Evolutionary conservation across 2,797 vertebrate genomes (phyloP).

Genomic region (Gymnocypris eckloni): DNA sequence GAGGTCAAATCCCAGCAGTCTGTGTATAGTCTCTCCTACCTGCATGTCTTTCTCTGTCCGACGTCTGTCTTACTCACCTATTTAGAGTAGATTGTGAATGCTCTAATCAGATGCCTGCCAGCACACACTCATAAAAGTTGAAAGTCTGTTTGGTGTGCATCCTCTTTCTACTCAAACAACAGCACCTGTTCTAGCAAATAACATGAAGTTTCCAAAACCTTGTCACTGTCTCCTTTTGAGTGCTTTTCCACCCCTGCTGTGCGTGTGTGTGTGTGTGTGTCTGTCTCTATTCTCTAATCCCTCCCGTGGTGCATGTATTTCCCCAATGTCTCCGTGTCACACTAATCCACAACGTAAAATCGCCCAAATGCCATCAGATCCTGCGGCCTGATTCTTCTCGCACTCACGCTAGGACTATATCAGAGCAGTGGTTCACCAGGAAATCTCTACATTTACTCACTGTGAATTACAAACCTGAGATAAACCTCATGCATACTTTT

Average conservation of each 20-base stretch:
- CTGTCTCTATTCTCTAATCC: slow-evolving; percentile 30
- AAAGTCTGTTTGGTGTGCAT: not conserved
- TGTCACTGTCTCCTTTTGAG: slow-evolving; percentile 1
- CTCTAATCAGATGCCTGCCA: slow-evolving; percentile 15
- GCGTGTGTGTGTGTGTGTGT: slow-evolving; percentile 14
- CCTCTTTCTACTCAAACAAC: slow-evolving; percentile 4
- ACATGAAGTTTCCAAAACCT: slow-evolving; percentile 13
- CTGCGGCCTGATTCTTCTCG: not conserved
- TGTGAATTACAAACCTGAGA: not conserved
- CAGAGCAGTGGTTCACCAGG: not conserved
- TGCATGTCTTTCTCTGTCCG: not conserved
- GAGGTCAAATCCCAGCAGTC: not conserved
- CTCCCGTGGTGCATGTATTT: slow-evolving; percentile 20
- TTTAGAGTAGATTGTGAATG: slow-evolving; percentile 18
- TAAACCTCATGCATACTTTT: not conserved
- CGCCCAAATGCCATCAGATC: slow-evolving; percentile 25
- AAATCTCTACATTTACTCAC: slow-evolving; percentile 11
- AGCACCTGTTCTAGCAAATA: slow-evolving; percentile 1
- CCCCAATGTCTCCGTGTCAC: slow-evolving; percentile 28
- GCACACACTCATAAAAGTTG: not conserved
- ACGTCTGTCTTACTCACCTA: not conserved
- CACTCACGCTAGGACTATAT: not conserved
- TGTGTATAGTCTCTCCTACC: not conserved
- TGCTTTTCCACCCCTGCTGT: slow-evolving; percentile 35
- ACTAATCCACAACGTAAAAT: slow-evolving; percentile 33